phyloP scores from a whole-genome alignment of 2,888 invertebrate species.

The Clanis bilineata region DNA sequence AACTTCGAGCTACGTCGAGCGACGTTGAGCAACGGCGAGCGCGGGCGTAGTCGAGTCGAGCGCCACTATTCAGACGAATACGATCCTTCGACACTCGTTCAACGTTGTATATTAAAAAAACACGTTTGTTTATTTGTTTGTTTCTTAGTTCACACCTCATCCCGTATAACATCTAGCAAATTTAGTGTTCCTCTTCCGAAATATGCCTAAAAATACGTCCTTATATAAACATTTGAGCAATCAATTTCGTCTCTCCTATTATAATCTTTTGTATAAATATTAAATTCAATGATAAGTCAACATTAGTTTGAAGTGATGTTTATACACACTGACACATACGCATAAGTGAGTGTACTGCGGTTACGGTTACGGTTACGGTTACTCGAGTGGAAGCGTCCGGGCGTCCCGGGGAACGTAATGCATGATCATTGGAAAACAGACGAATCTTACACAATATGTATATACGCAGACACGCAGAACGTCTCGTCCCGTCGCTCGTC shows the following conservation, averaged over 20 bases:
- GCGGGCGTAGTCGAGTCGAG: slow-evolving; percentile 24
- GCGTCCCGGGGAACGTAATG: slow-evolving; percentile 71
- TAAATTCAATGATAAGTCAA: slow-evolving; percentile 74
- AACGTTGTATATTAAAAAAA: slow-evolving; percentile 71
- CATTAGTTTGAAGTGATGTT: slow-evolving; percentile 54
- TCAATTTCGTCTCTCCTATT: slow-evolving; percentile 79
- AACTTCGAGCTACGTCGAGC: slow-evolving; percentile 16
- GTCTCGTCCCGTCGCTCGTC: no score
- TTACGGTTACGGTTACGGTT: slow-evolving; percentile 55
- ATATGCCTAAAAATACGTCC: slow-evolving; percentile 78
- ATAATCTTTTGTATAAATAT: slow-evolving; percentile 68
- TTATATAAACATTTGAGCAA: slow-evolving; percentile 82
- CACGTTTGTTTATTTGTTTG: slow-evolving; percentile 39
- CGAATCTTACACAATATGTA: slow-evolving; percentile 62
- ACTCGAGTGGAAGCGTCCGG: slow-evolving; percentile 71
- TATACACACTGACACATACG: slow-evolving; percentile 3
- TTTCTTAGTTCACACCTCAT: slow-evolving; percentile 35
- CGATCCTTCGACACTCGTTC: slow-evolving; percentile 77
- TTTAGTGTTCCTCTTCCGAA: slow-evolving; percentile 75
- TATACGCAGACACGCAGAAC: slow-evolving; percentile 66
- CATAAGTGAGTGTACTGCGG: slow-evolving; percentile 37
- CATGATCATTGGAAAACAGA: slow-evolving; percentile 73
- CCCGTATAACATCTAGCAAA: slow-evolving; percentile 74
- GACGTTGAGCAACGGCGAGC: slow-evolving; percentile 28
- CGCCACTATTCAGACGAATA: slow-evolving; percentile 28